phyloP scores from a whole-genome alignment of 2,797 vertebrate genomes.

The Sciaenops ocellatus region DNA sequence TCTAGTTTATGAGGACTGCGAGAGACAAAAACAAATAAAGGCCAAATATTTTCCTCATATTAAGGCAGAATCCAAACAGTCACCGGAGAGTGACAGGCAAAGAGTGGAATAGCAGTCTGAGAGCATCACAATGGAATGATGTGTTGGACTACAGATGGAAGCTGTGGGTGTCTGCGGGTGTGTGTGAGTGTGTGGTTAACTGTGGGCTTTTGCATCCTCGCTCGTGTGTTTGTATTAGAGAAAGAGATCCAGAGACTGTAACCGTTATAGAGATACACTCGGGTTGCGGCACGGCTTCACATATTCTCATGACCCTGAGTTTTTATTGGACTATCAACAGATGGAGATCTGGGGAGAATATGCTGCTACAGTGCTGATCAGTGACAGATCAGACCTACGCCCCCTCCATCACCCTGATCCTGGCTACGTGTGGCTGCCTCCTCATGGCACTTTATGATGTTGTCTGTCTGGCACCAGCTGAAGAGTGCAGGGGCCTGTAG shows the following conservation, averaged over 20 bases:
- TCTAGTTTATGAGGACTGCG: slow-evolving; percentile 40
- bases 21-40: slow-evolving; percentile 35
- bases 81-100: slow-evolving; percentile 64
- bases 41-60: slow-evolving; percentile 62
- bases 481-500: slow-evolving; percentile 48
- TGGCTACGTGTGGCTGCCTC: slow-evolving; percentile 57
- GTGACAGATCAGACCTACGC: slow-evolving; percentile 56
- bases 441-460: slow-evolving; percentile 61
- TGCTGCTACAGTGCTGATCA: slow-evolving; percentile 39
- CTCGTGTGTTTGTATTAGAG: slow-evolving; percentile 53
- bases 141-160: slow-evolving; percentile 60
- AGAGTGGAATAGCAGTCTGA: slow-evolving; percentile 51
- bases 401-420: slow-evolving; percentile 46
- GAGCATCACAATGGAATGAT: slow-evolving; percentile 71
- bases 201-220: slow-evolving; percentile 21
- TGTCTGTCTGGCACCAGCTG: slow-evolving; percentile 72
- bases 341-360: slow-evolving; percentile 52
- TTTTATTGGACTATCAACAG: slow-evolving; percentile 70
- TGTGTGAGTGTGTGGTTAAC: slow-evolving; percentile 41
- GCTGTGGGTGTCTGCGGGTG: slow-evolving; percentile 56
- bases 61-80: slow-evolving; percentile 65
- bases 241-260: slow-evolving; percentile 35
- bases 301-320: slow-evolving; percentile 52
- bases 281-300: slow-evolving; percentile 12
- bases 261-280: slow-evolving; percentile 36